Conservation (phyloP, 1,140 invertebrate species). For the Drosophila bocki region DNA sequence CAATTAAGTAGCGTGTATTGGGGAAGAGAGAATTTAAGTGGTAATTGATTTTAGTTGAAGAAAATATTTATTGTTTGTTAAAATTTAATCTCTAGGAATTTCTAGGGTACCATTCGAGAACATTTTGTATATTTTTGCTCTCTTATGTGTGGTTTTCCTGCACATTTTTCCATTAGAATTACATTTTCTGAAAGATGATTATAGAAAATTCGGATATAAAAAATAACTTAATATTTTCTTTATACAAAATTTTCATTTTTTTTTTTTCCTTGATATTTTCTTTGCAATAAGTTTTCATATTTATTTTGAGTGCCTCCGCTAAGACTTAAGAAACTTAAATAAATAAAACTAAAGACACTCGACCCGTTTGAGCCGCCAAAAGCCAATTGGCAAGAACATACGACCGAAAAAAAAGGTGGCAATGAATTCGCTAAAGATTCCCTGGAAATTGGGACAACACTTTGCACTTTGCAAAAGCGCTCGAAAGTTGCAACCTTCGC, state of each 20-base stretch:
- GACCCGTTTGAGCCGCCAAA: conserved; percentile 22
- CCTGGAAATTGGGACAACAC: conserved; percentile 25
- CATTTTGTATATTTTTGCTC: too few species aligned
- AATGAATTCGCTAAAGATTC: conserved; percentile 8
- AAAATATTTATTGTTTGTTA: neutral
- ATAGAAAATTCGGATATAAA: too few species aligned
- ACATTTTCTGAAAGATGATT: too few species aligned
- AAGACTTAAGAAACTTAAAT: conserved; percentile 6
- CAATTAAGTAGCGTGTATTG: neutral
- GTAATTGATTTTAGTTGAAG: neutral
- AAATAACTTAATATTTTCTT: too few species aligned
- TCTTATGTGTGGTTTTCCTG: too few species aligned
- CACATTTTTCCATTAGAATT: too few species aligned
- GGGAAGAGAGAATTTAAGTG: neutral
- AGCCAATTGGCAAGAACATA: conserved; percentile 54
- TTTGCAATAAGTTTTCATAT: neutral
- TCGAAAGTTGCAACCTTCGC: conserved; percentile 30
- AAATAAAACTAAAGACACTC: conserved; percentile 55
- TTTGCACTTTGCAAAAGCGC: conserved; percentile 42
- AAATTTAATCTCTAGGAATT: too few species aligned
- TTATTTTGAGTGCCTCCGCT: neutral
- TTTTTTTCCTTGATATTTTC: neutral
- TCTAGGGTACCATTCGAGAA: too few species aligned
- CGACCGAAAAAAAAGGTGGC: conserved; percentile 4
- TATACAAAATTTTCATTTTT: too few species aligned